Percentiles rank a stretch among this genome's conserved stretches.
Conservation (phyloP, 2,113 vertebrate genomes). For the Sarotherodon lohbergeri region DNA sequence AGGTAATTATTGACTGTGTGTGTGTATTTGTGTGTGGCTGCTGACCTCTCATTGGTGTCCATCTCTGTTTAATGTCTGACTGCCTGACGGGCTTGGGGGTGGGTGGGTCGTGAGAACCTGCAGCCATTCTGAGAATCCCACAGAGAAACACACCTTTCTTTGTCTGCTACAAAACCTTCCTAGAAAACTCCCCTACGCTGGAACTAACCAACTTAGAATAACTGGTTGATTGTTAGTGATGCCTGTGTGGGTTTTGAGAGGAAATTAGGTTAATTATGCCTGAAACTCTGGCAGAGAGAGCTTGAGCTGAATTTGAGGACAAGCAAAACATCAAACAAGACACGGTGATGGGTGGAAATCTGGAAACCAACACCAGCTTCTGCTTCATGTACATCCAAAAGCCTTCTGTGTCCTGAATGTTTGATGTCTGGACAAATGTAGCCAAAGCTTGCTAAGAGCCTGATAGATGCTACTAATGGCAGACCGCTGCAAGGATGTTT, state of each 20-base stretch:
- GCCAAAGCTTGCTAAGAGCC: not conserved
- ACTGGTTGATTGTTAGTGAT: conserved; percentile 20
- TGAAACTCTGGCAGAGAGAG: conserved; percentile 8
- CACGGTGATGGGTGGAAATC: conserved; percentile 18
- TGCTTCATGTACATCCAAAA: conserved; percentile 22
- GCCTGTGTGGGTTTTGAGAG: conserved; percentile 24
- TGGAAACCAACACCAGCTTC: conserved; percentile 4
- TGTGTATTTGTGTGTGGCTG: not conserved
- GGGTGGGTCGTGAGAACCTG: conserved; percentile 19
- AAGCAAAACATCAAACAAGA: conserved; percentile 36
- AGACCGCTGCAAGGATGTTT: not conserved
- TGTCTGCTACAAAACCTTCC: not conserved
- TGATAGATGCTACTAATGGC: conserved; percentile 33
- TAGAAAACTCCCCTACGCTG: not conserved
- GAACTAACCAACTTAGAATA: conserved; percentile 3
- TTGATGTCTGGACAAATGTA: not conserved
- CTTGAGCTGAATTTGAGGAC: not conserved
- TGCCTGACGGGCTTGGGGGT: not conserved
- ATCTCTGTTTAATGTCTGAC: conserved; percentile 53
- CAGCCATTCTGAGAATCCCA: not conserved
- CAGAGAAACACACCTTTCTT: conserved; percentile 36
- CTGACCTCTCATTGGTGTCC: not conserved
- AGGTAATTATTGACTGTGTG: conserved; percentile 40
- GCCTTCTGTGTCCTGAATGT: not conserved
- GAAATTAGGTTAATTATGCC: conserved; percentile 55